Percentiles rank a stretch among this genome's conserved stretches.
These are phyloP conservation scores for Plagodis pulveraria DNA, from an alignment of 2,888 invertebrate genomes.

Conservation along the genomic window DNA sequence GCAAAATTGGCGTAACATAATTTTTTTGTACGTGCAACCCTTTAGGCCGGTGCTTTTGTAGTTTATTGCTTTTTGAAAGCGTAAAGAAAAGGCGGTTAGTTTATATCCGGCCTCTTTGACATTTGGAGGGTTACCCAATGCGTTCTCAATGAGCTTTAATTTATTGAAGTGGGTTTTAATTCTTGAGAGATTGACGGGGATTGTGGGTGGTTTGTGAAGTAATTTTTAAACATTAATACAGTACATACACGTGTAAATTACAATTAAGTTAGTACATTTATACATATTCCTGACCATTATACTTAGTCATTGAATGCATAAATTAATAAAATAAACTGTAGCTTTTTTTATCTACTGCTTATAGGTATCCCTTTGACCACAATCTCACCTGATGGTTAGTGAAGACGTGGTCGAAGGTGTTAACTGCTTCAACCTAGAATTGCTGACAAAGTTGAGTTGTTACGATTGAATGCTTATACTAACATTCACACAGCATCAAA, in stretches of 20 bases:
- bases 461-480: constrained; percentile 6
- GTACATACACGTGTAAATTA: background rate
- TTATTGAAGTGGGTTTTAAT: constrained; percentile 78
- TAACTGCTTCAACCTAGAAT: too few relatives aligned
- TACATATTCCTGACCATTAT: constrained; percentile 9
- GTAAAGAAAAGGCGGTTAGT: constrained; percentile 85
- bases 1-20: constrained; percentile 84
- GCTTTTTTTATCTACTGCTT: too few relatives aligned
- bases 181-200: constrained; percentile 57
- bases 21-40: constrained; percentile 68
- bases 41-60: constrained; percentile 72
- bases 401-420: too few relatives aligned
- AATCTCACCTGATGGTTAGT: too few relatives aligned
- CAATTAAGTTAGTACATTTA: background rate
- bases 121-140: constrained; percentile 74
- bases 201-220: constrained; percentile 51
- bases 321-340: too few relatives aligned
- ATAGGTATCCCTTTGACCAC: too few relatives aligned
- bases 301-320: too few relatives aligned
- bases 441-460: too few relatives aligned
- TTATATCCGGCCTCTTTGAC: constrained; percentile 82
- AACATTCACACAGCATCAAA: constrained; percentile 16
- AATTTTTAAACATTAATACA: background rate
- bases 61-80: constrained; percentile 66
- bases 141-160: constrained; percentile 79